Base-by-base conservation (phyloP, 2,888 invertebrate species). In the Xanthorhoe designata region DNA sequence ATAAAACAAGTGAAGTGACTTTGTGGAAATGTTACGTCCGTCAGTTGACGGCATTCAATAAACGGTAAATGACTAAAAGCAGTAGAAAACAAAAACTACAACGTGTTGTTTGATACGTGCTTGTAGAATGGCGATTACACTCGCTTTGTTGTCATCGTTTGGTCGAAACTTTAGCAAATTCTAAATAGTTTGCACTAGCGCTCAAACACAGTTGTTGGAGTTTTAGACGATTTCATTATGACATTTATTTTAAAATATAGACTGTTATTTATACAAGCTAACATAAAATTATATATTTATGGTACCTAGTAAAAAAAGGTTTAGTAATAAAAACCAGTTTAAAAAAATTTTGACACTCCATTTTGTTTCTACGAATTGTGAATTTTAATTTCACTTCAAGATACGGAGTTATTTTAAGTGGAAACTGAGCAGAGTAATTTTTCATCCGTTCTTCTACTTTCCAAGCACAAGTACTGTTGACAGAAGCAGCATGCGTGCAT, bases 351-450 rank as follows among this genome's bases (percentile, higher is more conserved):
- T 47, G 47, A 17, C 7, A 15, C 17, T 47, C 15, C 15, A 47
- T 17, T 13, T 8, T 69, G 56, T 64, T 68, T 45, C 47, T 52
- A 47, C 58, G 47, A 47, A 47, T 17, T 6, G 3, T 17, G 58
- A 58, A 65, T 49, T 73, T 68, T 71, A 72, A 73, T 76, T 78
- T 57, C n/a, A n/a, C n/a, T n/a, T n/a, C 71, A 66, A 69, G 70
- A 74, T 67, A 68, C 58, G 70, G 65, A 59, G 75, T 71, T 73
- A 71, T 70, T 60, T 70, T 51, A 69, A 76, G 68, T 70, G 60
- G 66, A 68, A 73, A 68, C 56, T 68, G 66, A 70, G 63, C 73
- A 74, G 68, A 54, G 69, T 63, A 73, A 76, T 80, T 74, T 73
- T 72, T 69, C 70, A 71, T 69, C 56, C 24, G 49, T 54, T 70